Percentiles rank a stretch among this genome's conserved stretches.
Conservation (phyloP, 2,797 vertebrate genomes). For the Cetoscarus ocellatus region DNA sequence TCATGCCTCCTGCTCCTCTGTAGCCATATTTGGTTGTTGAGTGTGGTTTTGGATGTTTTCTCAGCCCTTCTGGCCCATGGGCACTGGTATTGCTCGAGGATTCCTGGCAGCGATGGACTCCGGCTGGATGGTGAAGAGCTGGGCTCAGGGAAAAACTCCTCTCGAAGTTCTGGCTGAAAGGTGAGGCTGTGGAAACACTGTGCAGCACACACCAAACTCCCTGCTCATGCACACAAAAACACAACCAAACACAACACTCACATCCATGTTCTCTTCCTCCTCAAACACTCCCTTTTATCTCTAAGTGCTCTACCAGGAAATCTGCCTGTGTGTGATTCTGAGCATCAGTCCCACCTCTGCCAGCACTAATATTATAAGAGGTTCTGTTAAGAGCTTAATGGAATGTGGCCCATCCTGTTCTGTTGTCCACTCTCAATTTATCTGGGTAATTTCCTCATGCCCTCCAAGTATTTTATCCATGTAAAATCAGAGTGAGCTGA, state of each 20-base stretch:
- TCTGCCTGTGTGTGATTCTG: constrained; percentile 53
- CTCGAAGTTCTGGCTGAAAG: constrained; percentile 97
- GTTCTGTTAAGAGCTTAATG: constrained; percentile 43
- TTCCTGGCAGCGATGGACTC: constrained; percentile 98
- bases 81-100: constrained; percentile 97
- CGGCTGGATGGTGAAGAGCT: constrained; percentile 98
- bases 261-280: constrained; percentile 20
- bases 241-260: background rate
- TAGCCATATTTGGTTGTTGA: constrained; percentile 61
- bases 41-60: constrained; percentile 31
- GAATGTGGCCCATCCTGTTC: constrained; percentile 53
- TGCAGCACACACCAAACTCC: constrained; percentile 15
- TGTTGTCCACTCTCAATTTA: background rate
- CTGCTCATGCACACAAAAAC: background rate
- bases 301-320: constrained; percentile 74
- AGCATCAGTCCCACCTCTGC: constrained; percentile 62
- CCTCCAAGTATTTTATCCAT: too few relatives aligned
- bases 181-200: constrained; percentile 82
- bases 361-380: constrained; percentile 63
- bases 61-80: constrained; percentile 99
- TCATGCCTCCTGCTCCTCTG: background rate
- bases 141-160: constrained; percentile 92
- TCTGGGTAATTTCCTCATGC: too few relatives aligned
- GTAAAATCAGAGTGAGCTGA: too few relatives aligned
- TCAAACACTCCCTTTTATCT: constrained; percentile 72